Conservation (phyloP, 2,797 vertebrate genomes). For the Coilia nasus region DNA sequence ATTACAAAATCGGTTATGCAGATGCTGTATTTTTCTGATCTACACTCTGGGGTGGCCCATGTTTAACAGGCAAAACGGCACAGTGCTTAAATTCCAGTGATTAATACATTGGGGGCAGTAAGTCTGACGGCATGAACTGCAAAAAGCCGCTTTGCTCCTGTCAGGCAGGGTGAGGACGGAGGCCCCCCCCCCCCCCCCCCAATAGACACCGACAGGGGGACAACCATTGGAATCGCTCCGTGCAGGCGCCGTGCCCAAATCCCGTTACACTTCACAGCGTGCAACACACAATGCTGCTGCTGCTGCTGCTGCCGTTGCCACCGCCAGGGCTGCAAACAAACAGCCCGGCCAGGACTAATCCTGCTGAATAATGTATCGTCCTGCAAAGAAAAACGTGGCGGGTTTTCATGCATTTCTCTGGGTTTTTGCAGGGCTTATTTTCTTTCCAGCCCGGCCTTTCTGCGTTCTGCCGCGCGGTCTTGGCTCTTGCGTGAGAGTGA, state of each 20-base stretch:
- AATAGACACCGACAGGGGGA: slow-evolving; percentile 17
- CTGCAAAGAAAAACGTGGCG: slow-evolving; percentile 3
- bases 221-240: slow-evolving; percentile 32
- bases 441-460: no score
- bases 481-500: neutral
- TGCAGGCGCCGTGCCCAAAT: slow-evolving; percentile 46
- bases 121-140: neutral
- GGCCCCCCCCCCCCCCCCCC: neutral
- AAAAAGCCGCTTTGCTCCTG: neutral
- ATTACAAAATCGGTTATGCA: neutral
- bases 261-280: slow-evolving; percentile 35
- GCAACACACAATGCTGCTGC: slow-evolving; percentile 22
- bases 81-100: neutral
- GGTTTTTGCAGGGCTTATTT: neutral
- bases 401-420: neutral
- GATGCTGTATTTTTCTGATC: neutral
- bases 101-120: neutral
- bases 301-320: neutral
- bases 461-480: no score
- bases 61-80: neutral
- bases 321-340: slow-evolving; percentile 40
- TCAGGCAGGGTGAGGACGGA: neutral
- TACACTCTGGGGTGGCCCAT: neutral
- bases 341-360: slow-evolving; percentile 43
- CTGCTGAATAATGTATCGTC: slow-evolving; percentile 47